These are phyloP conservation scores for Proisotoma minuta DNA, from an alignment of 2,888 invertebrate genomes.

Conservation along the genomic window DNA sequence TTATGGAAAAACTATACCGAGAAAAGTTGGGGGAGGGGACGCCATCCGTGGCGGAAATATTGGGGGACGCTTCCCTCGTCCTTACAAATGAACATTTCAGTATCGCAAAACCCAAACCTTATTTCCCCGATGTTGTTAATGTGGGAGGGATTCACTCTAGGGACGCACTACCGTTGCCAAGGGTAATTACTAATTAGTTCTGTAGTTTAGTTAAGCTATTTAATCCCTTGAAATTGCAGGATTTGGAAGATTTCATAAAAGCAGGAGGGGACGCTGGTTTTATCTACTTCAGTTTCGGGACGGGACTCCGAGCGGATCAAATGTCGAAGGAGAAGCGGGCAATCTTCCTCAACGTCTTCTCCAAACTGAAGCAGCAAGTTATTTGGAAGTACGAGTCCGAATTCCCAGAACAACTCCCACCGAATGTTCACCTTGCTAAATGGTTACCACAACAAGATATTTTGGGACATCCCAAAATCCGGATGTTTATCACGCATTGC, in stretches of 20 bases:
- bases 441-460: slow-evolving; percentile 28
- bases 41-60: slow-evolving; percentile 35
- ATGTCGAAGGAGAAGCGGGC: slow-evolving; percentile 55
- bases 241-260: slow-evolving; percentile 54
- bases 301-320: slow-evolving; percentile 58
- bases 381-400: slow-evolving; percentile 29
- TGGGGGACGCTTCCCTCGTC: slow-evolving; percentile 32
- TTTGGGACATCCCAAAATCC: slow-evolving; percentile 23
- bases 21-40: slow-evolving; percentile 50
- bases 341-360: slow-evolving; percentile 56
- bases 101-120: slow-evolving; percentile 42
- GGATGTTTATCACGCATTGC: slow-evolving; percentile 66
- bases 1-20: neutral
- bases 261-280: slow-evolving; percentile 54
- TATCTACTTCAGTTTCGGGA: slow-evolving; percentile 60
- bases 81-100: slow-evolving; percentile 47
- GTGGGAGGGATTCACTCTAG: slow-evolving; percentile 48
- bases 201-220: neutral
- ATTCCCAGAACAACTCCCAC: slow-evolving; percentile 22
- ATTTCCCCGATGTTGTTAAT: slow-evolving; percentile 46
- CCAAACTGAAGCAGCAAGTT: slow-evolving; percentile 55
- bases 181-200: slow-evolving; percentile 24
- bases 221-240: slow-evolving; percentile 30
- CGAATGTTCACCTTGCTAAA: slow-evolving; percentile 29
- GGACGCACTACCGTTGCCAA: slow-evolving; percentile 38